phyloP scores from a whole-genome alignment of 2,797 vertebrate genomes.

The Hafferia zeledoni region DNA sequence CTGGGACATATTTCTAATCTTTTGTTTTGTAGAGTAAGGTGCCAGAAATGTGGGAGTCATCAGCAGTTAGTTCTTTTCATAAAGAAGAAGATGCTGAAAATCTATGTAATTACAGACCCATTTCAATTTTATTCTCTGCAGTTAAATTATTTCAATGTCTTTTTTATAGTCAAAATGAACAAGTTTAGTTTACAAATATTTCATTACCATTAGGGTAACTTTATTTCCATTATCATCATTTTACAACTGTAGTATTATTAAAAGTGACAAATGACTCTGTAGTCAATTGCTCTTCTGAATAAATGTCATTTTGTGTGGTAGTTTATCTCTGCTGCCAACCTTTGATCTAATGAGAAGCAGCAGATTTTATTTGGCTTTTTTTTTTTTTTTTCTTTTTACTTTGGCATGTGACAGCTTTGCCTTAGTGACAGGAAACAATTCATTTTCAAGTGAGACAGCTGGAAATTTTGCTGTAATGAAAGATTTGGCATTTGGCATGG shows the following conservation, averaged over 20 bases:
- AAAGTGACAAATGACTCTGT: constrained; percentile 70
- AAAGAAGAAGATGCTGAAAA: constrained; percentile 63
- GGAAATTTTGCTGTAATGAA: constrained; percentile 42
- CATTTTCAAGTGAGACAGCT: constrained; percentile 37
- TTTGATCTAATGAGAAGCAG: constrained; percentile 48
- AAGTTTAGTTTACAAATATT: constrained; percentile 78
- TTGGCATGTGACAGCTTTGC: constrained; percentile 18
- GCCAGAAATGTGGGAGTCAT: constrained; percentile 34
- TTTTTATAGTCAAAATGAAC: constrained; percentile 66
- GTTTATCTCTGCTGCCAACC: constrained; percentile 59
- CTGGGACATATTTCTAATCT: constrained; percentile 60
- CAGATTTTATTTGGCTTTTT: constrained; percentile 39
- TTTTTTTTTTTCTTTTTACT: not conserved
- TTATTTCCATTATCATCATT: constrained; percentile 67
- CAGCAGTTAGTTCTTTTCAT: constrained; percentile 58
- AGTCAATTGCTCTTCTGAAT: constrained; percentile 50
- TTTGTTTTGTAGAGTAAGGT: constrained; percentile 59
- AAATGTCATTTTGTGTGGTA: constrained; percentile 3
- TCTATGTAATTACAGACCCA: constrained; percentile 70
- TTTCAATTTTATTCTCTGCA: constrained; percentile 72
- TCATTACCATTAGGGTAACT: constrained; percentile 69
- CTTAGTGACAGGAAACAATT: constrained; percentile 53
- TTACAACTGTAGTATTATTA: constrained; percentile 64
- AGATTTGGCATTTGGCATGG: not conserved
- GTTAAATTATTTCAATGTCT: constrained; percentile 75